phyloP scores from a whole-genome alignment of 2,888 invertebrate genomes.

The Strigamia transsilvanica region DNA sequence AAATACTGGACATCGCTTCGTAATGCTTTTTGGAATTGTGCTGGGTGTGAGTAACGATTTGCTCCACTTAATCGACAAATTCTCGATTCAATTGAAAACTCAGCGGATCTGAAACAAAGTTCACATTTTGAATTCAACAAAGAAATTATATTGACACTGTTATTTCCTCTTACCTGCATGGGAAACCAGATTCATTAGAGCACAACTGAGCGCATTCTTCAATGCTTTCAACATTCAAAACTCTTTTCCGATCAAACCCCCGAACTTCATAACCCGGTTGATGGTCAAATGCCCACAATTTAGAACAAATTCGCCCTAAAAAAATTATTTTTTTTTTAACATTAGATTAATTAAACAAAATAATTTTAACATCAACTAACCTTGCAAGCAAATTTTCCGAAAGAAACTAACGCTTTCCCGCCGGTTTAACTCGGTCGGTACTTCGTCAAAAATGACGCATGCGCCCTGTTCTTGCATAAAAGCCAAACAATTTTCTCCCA shows the following conservation, averaged over 20 bases:
- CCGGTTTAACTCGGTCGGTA: neutral
- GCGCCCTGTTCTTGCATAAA: constrained; percentile 16
- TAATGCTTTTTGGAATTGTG: neutral
- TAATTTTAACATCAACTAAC: neutral
- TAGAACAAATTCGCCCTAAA: constrained; percentile 27
- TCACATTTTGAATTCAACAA: neutral
- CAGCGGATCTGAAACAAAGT: neutral
- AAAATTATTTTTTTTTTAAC: neutral
- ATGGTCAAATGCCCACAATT: constrained; percentile 77
- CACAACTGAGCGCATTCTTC: constrained; percentile 75
- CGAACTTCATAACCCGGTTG: constrained; percentile 78
- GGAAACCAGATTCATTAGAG: constrained; percentile 65
- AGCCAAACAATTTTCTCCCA: neutral
- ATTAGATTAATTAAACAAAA: neutral
- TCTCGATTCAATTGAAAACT: constrained; percentile 14
- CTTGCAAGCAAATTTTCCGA: constrained; percentile 41
- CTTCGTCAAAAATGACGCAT: neutral
- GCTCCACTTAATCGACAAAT: neutral
- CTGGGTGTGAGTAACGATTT: constrained; percentile 17
- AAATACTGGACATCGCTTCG: constrained; percentile 8
- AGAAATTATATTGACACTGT: neutral
- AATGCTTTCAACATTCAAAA: constrained; percentile 72
- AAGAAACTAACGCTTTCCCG: constrained; percentile 28
- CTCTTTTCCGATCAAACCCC: constrained; percentile 72
- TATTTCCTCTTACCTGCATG: constrained; percentile 43